Evolutionary conservation across 2,797 vertebrate genomes (phyloP), one percentile per base, ranked within the genome.

Genomic region (Galago senegalensis): DNA sequence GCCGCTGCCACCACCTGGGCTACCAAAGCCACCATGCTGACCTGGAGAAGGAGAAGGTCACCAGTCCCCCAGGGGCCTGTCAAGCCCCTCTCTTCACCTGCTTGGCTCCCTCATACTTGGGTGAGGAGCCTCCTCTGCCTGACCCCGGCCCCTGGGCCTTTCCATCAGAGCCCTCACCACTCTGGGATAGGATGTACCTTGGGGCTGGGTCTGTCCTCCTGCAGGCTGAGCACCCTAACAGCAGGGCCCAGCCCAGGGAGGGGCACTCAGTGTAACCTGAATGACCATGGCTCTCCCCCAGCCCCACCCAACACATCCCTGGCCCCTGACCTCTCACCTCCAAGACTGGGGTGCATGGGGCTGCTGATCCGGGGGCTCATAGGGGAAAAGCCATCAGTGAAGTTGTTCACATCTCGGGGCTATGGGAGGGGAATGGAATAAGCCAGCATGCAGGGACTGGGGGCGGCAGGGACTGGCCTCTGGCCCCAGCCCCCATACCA

Each of bases 361-460:
- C 99, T 99, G 99, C 99, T 99, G 98, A 99, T 99, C 25, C 99
- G 98, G 17, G 99, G 99, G 37, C 99, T 99, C 99, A 99, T 99
- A 0, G 99, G 99, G 0, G 99, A 98, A 25, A 99, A 99, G 4
- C 99, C 99, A 0, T 99, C 99, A 0, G 99, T 99, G 97, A 99
- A 99, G 98, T 99, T 99, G 82, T 99, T 99, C 97, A 99, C 99
- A 2, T 99, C 99, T 83, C 99, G 98, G 16, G 99, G 99, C 99
- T 99, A 95, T 0, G 1, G 14, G 77, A 88, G 27, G 94, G 69
- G 34, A 14, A 79, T 75, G 58, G 73, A 46, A 21, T 73, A 7
- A 69, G 49, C 16, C 21, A 89, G 17, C 43, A 73, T 86, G 67
- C 25, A 34, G 58, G 6, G 23, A 3, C 3, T 18, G 29, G 61